Conservation (phyloP, 2,888 invertebrate genomes). For the Spisula subtruncata region DNA sequence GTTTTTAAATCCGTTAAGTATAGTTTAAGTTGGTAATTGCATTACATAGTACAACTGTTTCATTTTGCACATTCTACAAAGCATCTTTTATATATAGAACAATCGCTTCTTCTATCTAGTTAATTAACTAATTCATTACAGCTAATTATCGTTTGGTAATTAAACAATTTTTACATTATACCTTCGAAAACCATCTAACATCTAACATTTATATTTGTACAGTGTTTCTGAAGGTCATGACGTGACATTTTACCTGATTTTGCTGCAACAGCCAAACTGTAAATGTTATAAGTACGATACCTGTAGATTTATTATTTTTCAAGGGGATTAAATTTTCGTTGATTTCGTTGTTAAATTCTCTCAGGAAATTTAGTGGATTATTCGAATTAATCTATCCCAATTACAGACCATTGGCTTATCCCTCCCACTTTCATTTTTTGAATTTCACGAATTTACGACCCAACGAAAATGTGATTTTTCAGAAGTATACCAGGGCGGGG, state of each 20-base stretch:
- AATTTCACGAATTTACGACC: too few relatives aligned
- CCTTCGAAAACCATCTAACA: neutral
- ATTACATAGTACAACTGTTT: too few relatives aligned
- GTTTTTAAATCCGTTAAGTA: too few relatives aligned
- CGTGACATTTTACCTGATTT: neutral
- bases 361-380: too few relatives aligned
- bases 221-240: neutral
- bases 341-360: too few relatives aligned
- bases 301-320: too few relatives aligned
- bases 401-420: too few relatives aligned
- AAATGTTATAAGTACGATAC: neutral
- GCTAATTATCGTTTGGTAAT: neutral
- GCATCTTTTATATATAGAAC: neutral
- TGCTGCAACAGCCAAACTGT: neutral
- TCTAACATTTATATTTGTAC: neutral
- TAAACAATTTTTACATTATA: neutral
- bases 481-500: neutral
- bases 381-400: too few relatives aligned
- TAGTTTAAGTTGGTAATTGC: too few relatives aligned
- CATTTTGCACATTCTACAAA: neutral
- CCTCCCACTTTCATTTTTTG: too few relatives aligned
- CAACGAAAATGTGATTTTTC: too few relatives aligned
- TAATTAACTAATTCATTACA: neutral
- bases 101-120: neutral
- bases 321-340: too few relatives aligned